Percentiles rank a stretch among this genome's conserved stretches.
These are phyloP conservation scores for Holotrichia oblita DNA, from an alignment of 1,140 invertebrate genomes.

Conservation along the genomic window DNA sequence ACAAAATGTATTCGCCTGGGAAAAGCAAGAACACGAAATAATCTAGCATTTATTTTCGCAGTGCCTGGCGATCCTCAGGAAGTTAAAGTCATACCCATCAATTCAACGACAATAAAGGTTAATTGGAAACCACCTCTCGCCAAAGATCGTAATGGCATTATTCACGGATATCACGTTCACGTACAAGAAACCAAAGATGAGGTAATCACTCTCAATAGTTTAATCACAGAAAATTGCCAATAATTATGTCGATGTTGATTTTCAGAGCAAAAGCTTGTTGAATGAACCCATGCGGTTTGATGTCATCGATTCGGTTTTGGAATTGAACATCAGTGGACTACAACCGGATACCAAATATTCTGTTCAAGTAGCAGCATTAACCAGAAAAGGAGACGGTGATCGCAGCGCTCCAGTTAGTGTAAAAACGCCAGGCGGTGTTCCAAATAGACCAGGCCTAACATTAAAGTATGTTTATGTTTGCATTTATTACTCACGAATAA, in stretches of 20 bases:
- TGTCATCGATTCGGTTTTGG: constrained; percentile 78
- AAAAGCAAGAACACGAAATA: not conserved
- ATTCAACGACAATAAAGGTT: constrained; percentile 92
- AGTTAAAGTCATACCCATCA: constrained; percentile 85
- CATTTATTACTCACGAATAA: no score
- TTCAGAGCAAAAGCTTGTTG: constrained; percentile 78
- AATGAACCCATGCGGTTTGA: constrained; percentile 87
- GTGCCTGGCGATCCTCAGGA: constrained; percentile 96
- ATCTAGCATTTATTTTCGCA: constrained; percentile 64
- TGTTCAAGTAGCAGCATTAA: constrained; percentile 93
- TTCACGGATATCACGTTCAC: constrained; percentile 95
- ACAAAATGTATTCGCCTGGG: not conserved
- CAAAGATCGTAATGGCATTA: constrained; percentile 95
- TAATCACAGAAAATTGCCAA: not conserved
- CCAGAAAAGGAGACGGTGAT: constrained; percentile 93
- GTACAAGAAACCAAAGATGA: constrained; percentile 90
- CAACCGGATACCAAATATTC: constrained; percentile 93
- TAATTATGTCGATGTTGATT: constrained; percentile 30
- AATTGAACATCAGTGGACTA: constrained; percentile 86
- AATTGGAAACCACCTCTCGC: constrained; percentile 90
- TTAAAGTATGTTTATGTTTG: constrained; percentile 73
- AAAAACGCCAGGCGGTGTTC: constrained; percentile 93
- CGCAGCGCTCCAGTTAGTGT: constrained; percentile 83
- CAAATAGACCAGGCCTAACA: constrained; percentile 84
- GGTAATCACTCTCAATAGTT: constrained; percentile 62